Evolutionary conservation across 1,140 invertebrate genomes (phyloP).

Genomic region (Heliconius eleuchia): DNA sequence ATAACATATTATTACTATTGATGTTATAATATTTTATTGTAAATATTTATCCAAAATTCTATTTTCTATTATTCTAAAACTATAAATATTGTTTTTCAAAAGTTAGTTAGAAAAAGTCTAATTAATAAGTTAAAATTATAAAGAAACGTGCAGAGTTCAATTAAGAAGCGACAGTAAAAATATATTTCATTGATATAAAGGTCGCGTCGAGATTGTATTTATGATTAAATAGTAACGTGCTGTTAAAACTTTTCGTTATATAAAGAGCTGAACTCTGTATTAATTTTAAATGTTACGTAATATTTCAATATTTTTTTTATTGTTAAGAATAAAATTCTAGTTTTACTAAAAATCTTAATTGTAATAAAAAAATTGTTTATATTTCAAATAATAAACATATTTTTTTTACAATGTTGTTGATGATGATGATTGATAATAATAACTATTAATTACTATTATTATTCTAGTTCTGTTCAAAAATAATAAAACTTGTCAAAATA

Average conservation of each 20-base stretch:
- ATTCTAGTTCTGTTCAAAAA: too few relatives aligned
- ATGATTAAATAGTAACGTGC: conserved; percentile 3
- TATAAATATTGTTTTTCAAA: neutral
- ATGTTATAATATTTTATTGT: neutral
- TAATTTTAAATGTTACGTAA: conserved; percentile 1
- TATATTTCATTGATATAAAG: conserved; percentile 11
- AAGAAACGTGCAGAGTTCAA: neutral
- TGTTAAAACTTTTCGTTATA: conserved; percentile 4
- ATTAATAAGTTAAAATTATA: conserved; percentile 12
- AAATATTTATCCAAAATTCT: neutral
- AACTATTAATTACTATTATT: too few relatives aligned
- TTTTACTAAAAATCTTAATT: neutral
- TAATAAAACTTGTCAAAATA: too few relatives aligned
- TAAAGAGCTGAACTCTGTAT: neutral
- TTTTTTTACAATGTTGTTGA: too few relatives aligned
- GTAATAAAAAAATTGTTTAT: neutral
- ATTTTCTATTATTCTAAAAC: neutral
- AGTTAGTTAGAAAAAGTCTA: neutral
- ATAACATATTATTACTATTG: neutral
- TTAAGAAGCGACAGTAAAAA: conserved; percentile 2
- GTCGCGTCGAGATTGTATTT: neutral
- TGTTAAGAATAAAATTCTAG: neutral
- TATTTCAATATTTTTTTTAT: neutral
- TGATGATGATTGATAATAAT: too few relatives aligned
- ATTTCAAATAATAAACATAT: too few relatives aligned